Conservation (phyloP, 2,113 vertebrate genomes). For the Podiceps cristatus region DNA sequence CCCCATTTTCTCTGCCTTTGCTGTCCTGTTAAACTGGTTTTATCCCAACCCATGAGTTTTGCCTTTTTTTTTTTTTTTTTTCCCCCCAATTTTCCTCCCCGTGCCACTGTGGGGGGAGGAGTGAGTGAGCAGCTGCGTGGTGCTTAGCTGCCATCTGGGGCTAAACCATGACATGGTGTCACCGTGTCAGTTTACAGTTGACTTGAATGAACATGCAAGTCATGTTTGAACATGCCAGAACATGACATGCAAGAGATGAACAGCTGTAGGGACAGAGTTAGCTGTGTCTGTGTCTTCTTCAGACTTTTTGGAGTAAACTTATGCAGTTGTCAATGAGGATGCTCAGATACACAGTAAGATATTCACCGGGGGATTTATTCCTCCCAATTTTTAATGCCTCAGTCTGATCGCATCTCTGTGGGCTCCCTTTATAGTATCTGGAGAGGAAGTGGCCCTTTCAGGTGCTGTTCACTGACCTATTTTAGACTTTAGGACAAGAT, state of each 20-base stretch:
- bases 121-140: too few species aligned
- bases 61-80: too few species aligned
- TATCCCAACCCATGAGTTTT: too few species aligned
- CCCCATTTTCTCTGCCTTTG: too few species aligned
- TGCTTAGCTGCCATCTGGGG: too few species aligned
- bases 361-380: neutral
- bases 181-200: neutral
- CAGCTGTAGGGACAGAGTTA: neutral
- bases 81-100: too few species aligned
- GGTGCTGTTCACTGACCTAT: neutral
- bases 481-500: slow-evolving; percentile 13
- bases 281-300: neutral
- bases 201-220: rapidly evolving
- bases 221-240: neutral
- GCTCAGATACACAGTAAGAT: neutral
- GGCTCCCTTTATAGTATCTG: neutral
- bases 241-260: neutral
- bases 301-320: neutral
- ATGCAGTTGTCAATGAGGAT: neutral
- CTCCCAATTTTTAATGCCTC: neutral
- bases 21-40: too few species aligned
- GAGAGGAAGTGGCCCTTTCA: neutral
- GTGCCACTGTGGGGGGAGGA: too few species aligned
- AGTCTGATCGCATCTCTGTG: neutral
- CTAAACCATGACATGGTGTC: neutral